Base-by-base conservation (phyloP, 2,797 vertebrate genomes). In the Phalanger gymnotis region DNA sequence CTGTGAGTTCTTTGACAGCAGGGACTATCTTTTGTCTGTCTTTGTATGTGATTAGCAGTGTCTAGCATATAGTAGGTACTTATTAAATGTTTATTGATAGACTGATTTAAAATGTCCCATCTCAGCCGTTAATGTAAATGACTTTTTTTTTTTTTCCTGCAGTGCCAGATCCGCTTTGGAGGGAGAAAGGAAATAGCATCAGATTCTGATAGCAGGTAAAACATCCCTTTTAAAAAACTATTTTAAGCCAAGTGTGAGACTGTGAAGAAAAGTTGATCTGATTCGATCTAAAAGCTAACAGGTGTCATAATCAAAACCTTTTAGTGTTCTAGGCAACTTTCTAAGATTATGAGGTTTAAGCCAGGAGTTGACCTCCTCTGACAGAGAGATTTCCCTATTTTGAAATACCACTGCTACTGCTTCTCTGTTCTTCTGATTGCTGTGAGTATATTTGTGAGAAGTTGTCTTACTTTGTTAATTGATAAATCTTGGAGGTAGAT, bases 91-190 rank as follows among this genome's bases (percentile, higher is more conserved):
- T 96, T 40, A 40, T 53, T 90, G 92, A 13, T 30, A 53, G 22
- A 51, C 31, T 51, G 22, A 51, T 81, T 94, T 95, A 31, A n/a
- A 87, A 54, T 61, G 57, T 90, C 16, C 40, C 27, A 30, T 93
- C 19, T 53, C 90, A 81, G 11, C 7, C 7, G 92, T 94, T 94
- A 81, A n/a, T 66, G 92, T 95, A 94, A 94, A 92, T 13, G n/a
- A 90, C 92, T 53, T 91, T 92, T 56, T 87, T 97, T 97, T 98
- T 96, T 58, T 96, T 0, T 31, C 1, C 3, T 90, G 98, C 98
- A 99, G 99, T 99, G 99, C 98, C 99, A 99, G 98, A 99, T 99
- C 97, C 99, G 99, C 92, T 99, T 99, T 97, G 99, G 99, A 98
- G 99, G 99, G 98, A 99, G 99, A 97, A 99, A 99, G 98, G 99